Evolutionary conservation across 2,113 vertebrate species (phyloP).

Genomic region (Calidris pugnax): DNA sequence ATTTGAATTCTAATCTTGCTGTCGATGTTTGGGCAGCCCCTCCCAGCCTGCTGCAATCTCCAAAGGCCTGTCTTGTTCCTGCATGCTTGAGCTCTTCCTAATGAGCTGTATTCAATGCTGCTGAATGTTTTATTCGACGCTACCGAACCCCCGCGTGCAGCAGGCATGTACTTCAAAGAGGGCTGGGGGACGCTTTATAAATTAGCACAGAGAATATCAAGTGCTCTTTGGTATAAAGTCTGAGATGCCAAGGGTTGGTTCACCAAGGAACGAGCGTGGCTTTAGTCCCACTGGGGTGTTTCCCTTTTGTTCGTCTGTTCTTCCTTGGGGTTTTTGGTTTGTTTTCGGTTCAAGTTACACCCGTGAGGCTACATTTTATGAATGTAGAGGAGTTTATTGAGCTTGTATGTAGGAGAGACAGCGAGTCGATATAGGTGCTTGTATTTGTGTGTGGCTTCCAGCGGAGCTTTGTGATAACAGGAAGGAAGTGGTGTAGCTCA

Average conservation of each 20-base stretch:
- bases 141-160: neutral
- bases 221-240: neutral
- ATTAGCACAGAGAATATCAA: neutral
- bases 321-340: neutral
- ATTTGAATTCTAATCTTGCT: neutral
- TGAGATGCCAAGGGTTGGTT: neutral
- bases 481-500: neutral
- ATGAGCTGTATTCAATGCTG: neutral
- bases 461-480: neutral
- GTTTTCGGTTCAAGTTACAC: neutral
- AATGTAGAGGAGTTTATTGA: neutral
- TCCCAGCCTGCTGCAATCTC: slow-evolving; percentile 17
- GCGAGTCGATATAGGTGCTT: neutral
- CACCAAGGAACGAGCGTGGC: neutral
- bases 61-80: slow-evolving; percentile 2
- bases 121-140: neutral
- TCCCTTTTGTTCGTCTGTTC: neutral
- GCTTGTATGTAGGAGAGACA: neutral
- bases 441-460: neutral
- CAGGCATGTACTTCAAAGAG: neutral
- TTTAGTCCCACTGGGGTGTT: neutral
- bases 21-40: neutral
- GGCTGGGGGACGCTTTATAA: accelerated
- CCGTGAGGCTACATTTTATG: neutral
- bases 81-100: neutral